phyloP scores from a whole-genome alignment of 2,797 vertebrate genomes.

The Vipera ursinii region DNA sequence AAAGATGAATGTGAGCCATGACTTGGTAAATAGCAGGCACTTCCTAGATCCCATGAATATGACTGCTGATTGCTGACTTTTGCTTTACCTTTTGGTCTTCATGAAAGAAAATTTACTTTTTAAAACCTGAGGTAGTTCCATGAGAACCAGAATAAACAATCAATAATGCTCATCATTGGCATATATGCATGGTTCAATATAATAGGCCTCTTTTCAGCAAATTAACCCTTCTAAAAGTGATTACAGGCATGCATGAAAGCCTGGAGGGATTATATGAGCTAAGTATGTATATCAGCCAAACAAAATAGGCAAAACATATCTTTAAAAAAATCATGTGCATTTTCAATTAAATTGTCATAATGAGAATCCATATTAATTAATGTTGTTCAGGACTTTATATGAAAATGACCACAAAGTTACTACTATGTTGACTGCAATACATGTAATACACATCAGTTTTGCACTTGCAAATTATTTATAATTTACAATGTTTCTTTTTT shows the following conservation, averaged over 20 bases:
- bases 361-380: background rate
- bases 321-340: background rate
- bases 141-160: background rate
- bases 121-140: conserved; percentile 15
- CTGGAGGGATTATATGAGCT: background rate
- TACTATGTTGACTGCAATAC: background rate
- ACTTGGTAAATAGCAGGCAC: conserved; percentile 1
- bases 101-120: background rate
- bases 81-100: background rate
- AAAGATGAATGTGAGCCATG: background rate
- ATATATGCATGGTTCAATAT: background rate
- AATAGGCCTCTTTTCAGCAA: background rate
- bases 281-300: background rate
- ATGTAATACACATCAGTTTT: background rate
- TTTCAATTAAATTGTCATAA: background rate
- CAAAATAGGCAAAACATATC: fast-evolving
- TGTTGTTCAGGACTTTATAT: background rate
- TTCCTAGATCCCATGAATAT: conserved; percentile 33
- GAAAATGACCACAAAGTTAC: background rate
- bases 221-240: background rate
- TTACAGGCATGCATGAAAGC: background rate
- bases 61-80: conserved; percentile 23
- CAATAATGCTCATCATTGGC: conserved; percentile 11
- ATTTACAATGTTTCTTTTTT: background rate
- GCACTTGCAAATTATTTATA: background rate